Conservation (phyloP, 2,113 vertebrate species). For the Oncorhynchus gorbuscha region DNA sequence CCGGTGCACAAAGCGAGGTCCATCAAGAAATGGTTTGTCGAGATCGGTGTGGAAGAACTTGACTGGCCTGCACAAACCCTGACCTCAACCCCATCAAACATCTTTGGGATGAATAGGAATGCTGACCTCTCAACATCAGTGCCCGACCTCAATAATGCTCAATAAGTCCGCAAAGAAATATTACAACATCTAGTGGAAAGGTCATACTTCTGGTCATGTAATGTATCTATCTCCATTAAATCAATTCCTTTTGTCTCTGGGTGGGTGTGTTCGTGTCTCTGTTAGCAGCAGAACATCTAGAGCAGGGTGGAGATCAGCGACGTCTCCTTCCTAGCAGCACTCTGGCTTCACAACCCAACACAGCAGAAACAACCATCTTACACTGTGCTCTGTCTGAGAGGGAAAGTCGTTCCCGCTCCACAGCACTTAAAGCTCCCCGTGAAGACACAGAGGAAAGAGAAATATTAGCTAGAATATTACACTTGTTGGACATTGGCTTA, state of each 20-base stretch:
- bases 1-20: no score
- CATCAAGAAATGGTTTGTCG: no score
- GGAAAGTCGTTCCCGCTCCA: conserved; percentile 26
- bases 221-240: conserved; percentile 26
- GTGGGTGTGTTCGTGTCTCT: conserved; percentile 23
- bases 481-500: conserved; percentile 8
- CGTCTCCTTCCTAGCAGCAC: not conserved
- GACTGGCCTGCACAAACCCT: no score
- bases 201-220: no score
- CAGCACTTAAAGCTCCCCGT: not conserved
- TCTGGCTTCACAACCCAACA: not conserved
- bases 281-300: conserved; percentile 3
- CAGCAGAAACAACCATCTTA: conserved; percentile 28
- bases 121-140: no score
- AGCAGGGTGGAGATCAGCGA: conserved; percentile 3
- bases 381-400: conserved; percentile 25
- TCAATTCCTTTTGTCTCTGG: conserved; percentile 61
- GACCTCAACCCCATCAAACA: no score
- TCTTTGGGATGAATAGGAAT: no score
- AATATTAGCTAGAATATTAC: conserved; percentile 10
- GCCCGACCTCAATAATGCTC: no score
- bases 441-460: not conserved
- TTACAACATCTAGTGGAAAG: no score
- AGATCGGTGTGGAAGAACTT: no score
- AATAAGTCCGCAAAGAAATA: no score